Percentiles rank a stretch among this genome's conserved stretches.
Conservation (phyloP, 2,113 vertebrate genomes). For the Charina bottae region DNA sequence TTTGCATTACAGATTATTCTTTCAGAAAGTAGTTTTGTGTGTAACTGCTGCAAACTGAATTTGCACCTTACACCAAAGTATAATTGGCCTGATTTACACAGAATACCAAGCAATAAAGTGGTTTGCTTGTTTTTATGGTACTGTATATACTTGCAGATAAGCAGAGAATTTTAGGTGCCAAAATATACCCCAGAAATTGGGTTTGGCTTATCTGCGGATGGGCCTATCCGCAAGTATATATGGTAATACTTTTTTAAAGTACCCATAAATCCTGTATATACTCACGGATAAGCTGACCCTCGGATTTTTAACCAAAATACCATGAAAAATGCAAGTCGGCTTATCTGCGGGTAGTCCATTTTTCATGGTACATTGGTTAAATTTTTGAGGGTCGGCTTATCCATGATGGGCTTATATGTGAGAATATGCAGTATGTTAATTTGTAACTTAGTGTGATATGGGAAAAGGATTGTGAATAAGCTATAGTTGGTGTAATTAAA, state of each 20-base stretch:
- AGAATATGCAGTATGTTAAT: not conserved
- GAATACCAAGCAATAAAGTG: not conserved
- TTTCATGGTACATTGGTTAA: not conserved
- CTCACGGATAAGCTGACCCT: too few relatives aligned
- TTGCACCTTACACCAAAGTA: not conserved
- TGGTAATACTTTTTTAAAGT: not conserved
- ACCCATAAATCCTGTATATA: not conserved
- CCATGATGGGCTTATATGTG: not conserved
- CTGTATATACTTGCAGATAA: not conserved
- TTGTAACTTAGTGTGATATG: not conserved
- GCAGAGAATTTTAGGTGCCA: not conserved
- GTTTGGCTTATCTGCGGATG: not conserved
- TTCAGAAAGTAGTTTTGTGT: not conserved
- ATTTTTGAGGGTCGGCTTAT: not conserved
- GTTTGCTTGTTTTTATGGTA: not conserved
- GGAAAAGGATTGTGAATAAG: not conserved
- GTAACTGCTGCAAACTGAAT: not conserved
- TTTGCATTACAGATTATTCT: not conserved
- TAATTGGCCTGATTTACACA: too few relatives aligned
- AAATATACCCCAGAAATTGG: not conserved
- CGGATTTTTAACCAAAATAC: not conserved
- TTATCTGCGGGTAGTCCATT: not conserved
- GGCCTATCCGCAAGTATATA: not conserved
- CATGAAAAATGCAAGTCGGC: not conserved
- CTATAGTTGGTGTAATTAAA: not conserved